Evolutionary conservation across 2,888 invertebrate genomes (phyloP), one percentile per base, ranked within the genome.

Genomic region (Tiliacea aurago): DNA sequence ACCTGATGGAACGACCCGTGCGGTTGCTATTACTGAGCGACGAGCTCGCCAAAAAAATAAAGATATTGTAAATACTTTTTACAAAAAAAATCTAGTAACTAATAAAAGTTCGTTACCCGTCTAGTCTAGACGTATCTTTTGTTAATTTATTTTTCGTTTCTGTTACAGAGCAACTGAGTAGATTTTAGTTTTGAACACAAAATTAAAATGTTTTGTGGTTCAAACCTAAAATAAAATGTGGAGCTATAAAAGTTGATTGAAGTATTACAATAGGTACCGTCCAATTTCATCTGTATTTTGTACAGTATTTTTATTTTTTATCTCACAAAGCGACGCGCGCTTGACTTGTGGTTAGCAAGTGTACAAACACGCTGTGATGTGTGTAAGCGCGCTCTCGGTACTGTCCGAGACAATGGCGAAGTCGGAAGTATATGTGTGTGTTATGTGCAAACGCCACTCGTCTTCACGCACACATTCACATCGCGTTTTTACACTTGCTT

Each of bases 51-150:
- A 37, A 6, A 37, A 37, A 37, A 37, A 37, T 37, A 4, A 37
- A 33, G 33, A 37, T 37, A 6, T 37, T 37, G 37, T 37, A 37
- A 37, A 37, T 15, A 53, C n/a, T 37, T 43, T 66, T 62, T 11
- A 58, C 23, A 28, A 5, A 23, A 11, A 45, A 64, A 51, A 53
- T 55, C 23, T 51, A 37, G 1, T 28, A 58, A 66, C 41, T 66
- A 59, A 63, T 66, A 59, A 63, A 68, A 80, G 80, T 73, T 80
- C 83, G 45, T 66, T 66, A 45, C 63, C 79, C 69, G 62, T 73
- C 56, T 62, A 37, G 77, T 70, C 63, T 63, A 83, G 83, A 83
- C 83, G 20, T 23, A 61, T 33, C 68, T 43, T 71, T 66, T 82
- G 53, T 61, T 66, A 37, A 78, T 78, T 68, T 45, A 45, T 77